Evolutionary conservation across 2,113 vertebrate genomes (phyloP).

Genomic region (Quiscalus mexicanus): DNA sequence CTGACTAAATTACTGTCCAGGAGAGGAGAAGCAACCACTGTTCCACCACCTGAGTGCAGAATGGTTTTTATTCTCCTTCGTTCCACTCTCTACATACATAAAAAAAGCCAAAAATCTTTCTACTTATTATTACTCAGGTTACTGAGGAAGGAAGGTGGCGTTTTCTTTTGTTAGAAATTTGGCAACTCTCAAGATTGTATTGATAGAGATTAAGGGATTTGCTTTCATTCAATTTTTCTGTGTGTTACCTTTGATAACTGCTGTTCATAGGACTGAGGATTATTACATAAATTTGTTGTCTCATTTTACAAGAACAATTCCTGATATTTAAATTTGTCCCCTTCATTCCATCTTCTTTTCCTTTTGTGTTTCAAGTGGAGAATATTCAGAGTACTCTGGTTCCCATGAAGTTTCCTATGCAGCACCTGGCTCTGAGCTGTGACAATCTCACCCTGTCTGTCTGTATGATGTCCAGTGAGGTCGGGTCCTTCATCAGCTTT

Average conservation of each 20-base stretch:
- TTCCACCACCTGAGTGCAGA: background rate
- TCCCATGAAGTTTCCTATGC: conserved; percentile 79
- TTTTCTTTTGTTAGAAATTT: background rate
- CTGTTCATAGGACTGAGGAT: background rate
- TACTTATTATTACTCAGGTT: background rate
- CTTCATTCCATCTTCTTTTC: background rate
- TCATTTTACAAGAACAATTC: background rate
- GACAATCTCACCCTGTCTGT: conserved; percentile 91
- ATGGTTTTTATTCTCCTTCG: background rate
- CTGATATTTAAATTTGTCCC: background rate
- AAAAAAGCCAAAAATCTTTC: background rate
- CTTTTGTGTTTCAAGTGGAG: conserved; percentile 75
- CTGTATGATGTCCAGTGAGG: conserved; percentile 80
- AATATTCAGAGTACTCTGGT: conserved; percentile 77
- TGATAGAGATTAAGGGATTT: background rate
- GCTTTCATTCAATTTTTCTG: background rate
- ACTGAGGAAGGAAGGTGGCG: background rate
- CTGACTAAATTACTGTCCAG: background rate
- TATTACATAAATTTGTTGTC: background rate
- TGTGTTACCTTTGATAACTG: background rate
- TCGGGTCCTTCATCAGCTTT: conserved; percentile 82
- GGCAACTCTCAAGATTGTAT: background rate
- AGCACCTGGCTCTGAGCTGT: conserved; percentile 90
- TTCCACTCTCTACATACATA: background rate
- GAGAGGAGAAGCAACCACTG: background rate